These are phyloP conservation scores for Venturia canescens DNA, from an alignment of 1,140 invertebrate species.

Conservation along the genomic window DNA sequence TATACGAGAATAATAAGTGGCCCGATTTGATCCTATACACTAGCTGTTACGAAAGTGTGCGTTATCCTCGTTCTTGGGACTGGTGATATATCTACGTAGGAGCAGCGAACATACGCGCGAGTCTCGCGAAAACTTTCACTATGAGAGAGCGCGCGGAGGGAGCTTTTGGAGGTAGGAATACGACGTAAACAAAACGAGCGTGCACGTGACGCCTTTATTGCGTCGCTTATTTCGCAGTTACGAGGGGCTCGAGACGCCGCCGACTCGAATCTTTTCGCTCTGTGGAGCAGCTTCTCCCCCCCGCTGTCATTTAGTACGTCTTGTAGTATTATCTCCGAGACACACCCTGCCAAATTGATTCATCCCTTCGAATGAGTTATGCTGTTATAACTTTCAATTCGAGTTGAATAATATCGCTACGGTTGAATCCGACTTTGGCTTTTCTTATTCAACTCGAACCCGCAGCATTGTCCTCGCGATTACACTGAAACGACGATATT, in stretches of 20 bases:
- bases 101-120: constrained; percentile 23
- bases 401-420: too few species aligned
- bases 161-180: constrained; percentile 15
- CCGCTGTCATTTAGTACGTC: not conserved
- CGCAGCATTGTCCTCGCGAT: too few species aligned
- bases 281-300: constrained; percentile 27
- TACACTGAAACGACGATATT: too few species aligned
- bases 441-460: not conserved
- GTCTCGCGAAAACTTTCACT: constrained; percentile 47
- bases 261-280: constrained; percentile 4
- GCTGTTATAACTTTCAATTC: too few species aligned
- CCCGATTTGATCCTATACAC: not conserved
- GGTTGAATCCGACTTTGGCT: too few species aligned
- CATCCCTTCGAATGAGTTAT: not conserved
- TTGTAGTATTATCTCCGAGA: not conserved
- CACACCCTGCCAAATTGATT: not conserved
- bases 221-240: constrained; percentile 49
- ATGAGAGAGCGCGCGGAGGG: not conserved
- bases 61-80: constrained; percentile 6
- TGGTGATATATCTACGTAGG: not conserved
- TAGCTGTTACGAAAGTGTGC: constrained; percentile 7
- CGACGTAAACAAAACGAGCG: constrained; percentile 52
- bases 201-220: constrained; percentile 54
- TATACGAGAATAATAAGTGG: not conserved
- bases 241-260: constrained; percentile 15